phyloP scores from a whole-genome alignment of 2,797 vertebrate species.

The Amazona ochrocephala region DNA sequence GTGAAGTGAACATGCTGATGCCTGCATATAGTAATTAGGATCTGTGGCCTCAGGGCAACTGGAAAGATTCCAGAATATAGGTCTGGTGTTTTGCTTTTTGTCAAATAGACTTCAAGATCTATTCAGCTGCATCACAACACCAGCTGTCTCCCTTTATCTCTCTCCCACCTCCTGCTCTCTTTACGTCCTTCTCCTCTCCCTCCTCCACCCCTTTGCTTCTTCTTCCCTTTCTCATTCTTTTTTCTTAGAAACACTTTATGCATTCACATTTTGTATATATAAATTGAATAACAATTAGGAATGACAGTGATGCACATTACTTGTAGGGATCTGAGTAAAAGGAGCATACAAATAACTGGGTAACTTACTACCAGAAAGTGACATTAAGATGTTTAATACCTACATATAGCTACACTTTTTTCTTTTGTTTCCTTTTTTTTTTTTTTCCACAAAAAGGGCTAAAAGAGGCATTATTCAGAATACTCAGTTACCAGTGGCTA shows the following conservation, averaged over 20 bases:
- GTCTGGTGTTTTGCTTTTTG: background rate
- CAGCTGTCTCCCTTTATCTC: background rate
- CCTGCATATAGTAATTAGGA: background rate
- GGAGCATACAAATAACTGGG: background rate
- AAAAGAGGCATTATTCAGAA: background rate
- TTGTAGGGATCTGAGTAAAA: background rate
- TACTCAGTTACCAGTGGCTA: background rate
- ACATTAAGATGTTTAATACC: background rate
- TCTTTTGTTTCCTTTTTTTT: background rate
- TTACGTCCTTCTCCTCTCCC: rapidly evolving
- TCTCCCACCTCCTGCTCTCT: background rate
- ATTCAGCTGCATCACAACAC: background rate
- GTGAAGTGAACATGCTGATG: background rate
- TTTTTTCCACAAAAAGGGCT: background rate
- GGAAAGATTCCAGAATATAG: background rate
- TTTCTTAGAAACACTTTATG: background rate
- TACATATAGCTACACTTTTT: background rate
- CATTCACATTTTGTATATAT: background rate
- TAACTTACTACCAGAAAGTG: background rate
- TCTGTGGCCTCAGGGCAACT: background rate
- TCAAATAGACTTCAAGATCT: background rate
- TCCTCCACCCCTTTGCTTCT: rapidly evolving
- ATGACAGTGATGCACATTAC: background rate
- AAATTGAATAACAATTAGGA: background rate
- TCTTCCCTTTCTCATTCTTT: background rate